Evolutionary conservation across 2,888 invertebrate species (phyloP), one percentile per base, ranked within the genome.

Genomic region (Coleophora flavipennella): DNA sequence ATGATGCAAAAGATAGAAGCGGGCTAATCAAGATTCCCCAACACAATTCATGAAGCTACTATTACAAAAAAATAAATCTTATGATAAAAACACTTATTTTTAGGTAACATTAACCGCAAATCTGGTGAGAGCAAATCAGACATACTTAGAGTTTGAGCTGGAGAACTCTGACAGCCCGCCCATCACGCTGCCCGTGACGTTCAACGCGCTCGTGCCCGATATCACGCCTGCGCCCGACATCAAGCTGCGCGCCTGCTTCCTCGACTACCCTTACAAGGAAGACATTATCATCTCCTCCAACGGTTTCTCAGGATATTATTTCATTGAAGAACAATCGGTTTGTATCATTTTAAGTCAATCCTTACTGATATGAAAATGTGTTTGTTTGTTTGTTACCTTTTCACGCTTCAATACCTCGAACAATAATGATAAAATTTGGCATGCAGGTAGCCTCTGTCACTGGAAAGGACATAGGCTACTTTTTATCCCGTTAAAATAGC

Each of bases 21-120:
- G n/a, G n/a, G n/a, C n/a, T n/a, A n/a, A n/a, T n/a, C n/a, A n/a
- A n/a, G n/a, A n/a, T n/a, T n/a, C n/a, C n/a, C n/a, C n/a, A n/a
- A n/a, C n/a, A n/a, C n/a, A n/a, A n/a, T n/a, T n/a, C n/a, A n/a
- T n/a, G n/a, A n/a, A n/a, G n/a, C n/a, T n/a, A n/a, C n/a, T n/a
- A n/a, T n/a, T n/a, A n/a, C n/a, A n/a, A n/a, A n/a, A n/a, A 20
- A 4, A 20, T 6, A 4, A 6, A 20, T 3, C 20, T 4, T 20
- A 20, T 3, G 6, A 4, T 20, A 34, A 32, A 34, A 20, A 36
- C 8, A 14, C 35, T 33, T 33, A 33, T 35, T 32, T 49, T 64
- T n/a, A 90, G 90, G 64, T 90, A 1, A 80, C 77, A 8, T 62
- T 89, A 33, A 83, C 78, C 2, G 85, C 89, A 0, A 88, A 88